phyloP scores from a whole-genome alignment of 1,140 invertebrate species.

The Elymnias hypermnestra region DNA sequence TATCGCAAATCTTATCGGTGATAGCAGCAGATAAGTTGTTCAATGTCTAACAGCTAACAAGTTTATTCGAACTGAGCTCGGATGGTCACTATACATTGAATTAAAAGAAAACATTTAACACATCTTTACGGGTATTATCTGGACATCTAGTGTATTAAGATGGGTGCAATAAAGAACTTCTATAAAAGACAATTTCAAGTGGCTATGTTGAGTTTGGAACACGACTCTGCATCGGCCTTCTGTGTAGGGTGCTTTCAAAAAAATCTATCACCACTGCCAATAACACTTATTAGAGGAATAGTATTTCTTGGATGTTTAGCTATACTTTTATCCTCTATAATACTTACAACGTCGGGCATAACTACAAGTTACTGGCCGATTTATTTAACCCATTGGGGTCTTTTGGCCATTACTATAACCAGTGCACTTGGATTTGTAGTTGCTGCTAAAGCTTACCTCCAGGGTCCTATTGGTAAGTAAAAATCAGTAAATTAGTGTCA shows the following conservation, averaged over 20 bases:
- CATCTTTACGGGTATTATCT: not conserved
- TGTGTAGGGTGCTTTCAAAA: conserved; percentile 47
- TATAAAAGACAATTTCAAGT: conserved; percentile 40
- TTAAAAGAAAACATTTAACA: no score
- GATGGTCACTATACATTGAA: no score
- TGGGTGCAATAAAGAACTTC: conserved; percentile 44
- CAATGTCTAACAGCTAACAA: not conserved
- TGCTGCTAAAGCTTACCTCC: conserved; percentile 29
- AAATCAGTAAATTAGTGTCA: no score
- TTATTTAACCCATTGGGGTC: conserved; percentile 59
- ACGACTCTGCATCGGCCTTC: conserved; percentile 43
- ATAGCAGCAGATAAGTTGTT: conserved; percentile 22
- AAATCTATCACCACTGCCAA: conserved; percentile 33
- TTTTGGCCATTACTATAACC: conserved; percentile 38
- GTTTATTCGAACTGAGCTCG: not conserved
- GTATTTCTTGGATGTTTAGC: conserved; percentile 38
- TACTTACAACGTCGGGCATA: conserved; percentile 18
- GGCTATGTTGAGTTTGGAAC: conserved; percentile 34
- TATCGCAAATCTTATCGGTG: conserved; percentile 27
- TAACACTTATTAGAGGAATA: conserved; percentile 38
- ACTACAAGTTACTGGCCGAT: conserved; percentile 35
- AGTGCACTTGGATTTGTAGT: conserved; percentile 38
- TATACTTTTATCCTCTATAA: conserved; percentile 38
- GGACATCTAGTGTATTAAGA: conserved; percentile 22
- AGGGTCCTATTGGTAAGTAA: conserved; percentile 46